phyloP scores from a whole-genome alignment of 1,140 invertebrate genomes.

The Calliphora vicina region DNA sequence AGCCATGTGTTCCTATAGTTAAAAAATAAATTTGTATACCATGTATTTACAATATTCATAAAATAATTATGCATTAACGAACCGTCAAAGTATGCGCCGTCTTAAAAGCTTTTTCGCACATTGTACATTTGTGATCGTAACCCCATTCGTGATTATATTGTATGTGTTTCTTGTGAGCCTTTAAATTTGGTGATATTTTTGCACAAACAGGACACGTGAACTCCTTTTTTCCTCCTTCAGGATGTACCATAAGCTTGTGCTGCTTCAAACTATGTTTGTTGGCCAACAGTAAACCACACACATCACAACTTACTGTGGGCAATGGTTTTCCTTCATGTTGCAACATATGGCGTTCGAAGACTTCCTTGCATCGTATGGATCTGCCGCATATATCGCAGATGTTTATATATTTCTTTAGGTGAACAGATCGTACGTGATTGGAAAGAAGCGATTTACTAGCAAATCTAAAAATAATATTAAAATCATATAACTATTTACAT shows the following conservation, averaged over 20 bases:
- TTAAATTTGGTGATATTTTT: conserved; percentile 53
- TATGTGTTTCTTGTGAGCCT: conserved; percentile 53
- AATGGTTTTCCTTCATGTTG: conserved; percentile 44
- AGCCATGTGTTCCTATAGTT: conserved; percentile 56
- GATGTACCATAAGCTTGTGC: conserved; percentile 57
- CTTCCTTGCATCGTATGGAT: conserved; percentile 48
- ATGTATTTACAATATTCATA: conserved; percentile 26
- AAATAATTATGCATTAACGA: background rate
- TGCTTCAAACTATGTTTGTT: conserved; percentile 53
- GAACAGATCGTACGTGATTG: conserved; percentile 53
- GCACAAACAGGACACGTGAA: conserved; percentile 51
- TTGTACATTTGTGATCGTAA: conserved; percentile 49
- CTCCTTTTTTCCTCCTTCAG: conserved; percentile 49
- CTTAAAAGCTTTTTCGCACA: conserved; percentile 60
- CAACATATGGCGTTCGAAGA: conserved; percentile 50
- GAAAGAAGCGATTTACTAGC: conserved; percentile 49
- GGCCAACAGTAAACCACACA: conserved; percentile 51
- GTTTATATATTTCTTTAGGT: conserved; percentile 54
- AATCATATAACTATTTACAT: background rate
- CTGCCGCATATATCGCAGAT: conserved; percentile 60
- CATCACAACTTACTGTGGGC: conserved; percentile 47
- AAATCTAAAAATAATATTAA: conserved; percentile 33
- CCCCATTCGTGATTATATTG: conserved; percentile 53
- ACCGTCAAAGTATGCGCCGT: conserved; percentile 48
- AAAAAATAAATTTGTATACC: too few species aligned